Conservation (phyloP, 2,113 vertebrate species). For the Myodes glareolus region DNA sequence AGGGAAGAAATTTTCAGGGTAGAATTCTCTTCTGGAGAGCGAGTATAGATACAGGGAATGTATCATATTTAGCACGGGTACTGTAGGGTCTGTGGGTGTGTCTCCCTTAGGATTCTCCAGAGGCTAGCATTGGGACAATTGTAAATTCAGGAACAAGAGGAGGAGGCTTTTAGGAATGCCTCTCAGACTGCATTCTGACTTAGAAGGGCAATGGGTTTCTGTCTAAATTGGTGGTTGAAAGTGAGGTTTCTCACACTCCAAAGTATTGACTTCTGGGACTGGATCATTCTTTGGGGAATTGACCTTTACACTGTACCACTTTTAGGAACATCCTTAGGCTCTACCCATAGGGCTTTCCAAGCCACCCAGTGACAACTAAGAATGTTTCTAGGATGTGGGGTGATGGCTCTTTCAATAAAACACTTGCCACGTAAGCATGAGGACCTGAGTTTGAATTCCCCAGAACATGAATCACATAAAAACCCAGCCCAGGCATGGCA, state of each 20-base stretch:
- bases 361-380: not conserved
- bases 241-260: not conserved
- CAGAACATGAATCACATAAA: not conserved
- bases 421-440: not conserved
- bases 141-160: not conserved
- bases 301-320: too few species aligned
- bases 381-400: not conserved
- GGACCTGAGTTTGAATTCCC: not conserved
- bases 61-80: not conserved
- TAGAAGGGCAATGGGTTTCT: not conserved
- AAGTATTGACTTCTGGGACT: not conserved
- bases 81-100: not conserved
- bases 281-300: not conserved
- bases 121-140: not conserved
- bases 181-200: not conserved
- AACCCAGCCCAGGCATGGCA: not conserved
- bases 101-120: not conserved
- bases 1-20: not conserved
- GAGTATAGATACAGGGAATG: not conserved
- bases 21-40: not conserved
- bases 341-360: accelerated
- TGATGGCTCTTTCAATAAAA: not conserved
- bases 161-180: not conserved
- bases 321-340: not conserved
- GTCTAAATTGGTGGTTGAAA: not conserved